Evolutionary conservation across 2,113 vertebrate species (phyloP).

Genomic region (Mormyrus iriodes): DNA sequence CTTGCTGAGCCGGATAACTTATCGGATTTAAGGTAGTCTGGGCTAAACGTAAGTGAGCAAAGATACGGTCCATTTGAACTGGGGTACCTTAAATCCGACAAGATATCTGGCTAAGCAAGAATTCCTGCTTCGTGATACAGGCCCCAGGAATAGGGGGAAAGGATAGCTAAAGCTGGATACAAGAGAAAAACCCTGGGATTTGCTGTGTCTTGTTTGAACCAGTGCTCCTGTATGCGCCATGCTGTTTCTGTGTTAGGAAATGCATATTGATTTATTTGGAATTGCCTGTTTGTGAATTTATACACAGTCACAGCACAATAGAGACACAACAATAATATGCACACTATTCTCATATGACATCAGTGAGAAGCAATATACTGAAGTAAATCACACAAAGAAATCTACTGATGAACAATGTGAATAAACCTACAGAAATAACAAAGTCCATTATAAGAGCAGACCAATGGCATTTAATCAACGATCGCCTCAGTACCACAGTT

Average conservation of each 20-base stretch:
- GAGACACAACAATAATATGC: neutral
- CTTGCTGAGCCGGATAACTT: neutral
- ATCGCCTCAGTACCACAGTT: neutral
- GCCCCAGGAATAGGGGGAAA: too few relatives aligned
- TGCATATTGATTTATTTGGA: neutral
- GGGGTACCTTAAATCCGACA: too few relatives aligned
- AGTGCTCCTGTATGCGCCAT: neutral
- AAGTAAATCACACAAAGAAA: neutral
- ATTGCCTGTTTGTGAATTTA: neutral
- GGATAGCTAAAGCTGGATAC: too few relatives aligned
- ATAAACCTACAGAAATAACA: neutral
- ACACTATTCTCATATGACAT: neutral
- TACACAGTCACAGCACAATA: neutral
- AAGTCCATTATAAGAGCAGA: neutral
- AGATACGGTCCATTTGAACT: too few relatives aligned
- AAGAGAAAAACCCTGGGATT: neutral
- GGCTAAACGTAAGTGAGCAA: too few relatives aligned
- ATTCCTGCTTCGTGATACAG: too few relatives aligned
- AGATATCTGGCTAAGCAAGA: too few relatives aligned
- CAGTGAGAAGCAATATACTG: neutral
- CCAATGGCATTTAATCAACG: neutral
- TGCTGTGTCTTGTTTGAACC: neutral
- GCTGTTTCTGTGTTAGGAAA: neutral
- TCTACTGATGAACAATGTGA: neutral
- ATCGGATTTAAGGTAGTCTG: too few relatives aligned